phyloP scores from a whole-genome alignment of 2,113 vertebrate genomes.

The Microtus ochrogaster region DNA sequence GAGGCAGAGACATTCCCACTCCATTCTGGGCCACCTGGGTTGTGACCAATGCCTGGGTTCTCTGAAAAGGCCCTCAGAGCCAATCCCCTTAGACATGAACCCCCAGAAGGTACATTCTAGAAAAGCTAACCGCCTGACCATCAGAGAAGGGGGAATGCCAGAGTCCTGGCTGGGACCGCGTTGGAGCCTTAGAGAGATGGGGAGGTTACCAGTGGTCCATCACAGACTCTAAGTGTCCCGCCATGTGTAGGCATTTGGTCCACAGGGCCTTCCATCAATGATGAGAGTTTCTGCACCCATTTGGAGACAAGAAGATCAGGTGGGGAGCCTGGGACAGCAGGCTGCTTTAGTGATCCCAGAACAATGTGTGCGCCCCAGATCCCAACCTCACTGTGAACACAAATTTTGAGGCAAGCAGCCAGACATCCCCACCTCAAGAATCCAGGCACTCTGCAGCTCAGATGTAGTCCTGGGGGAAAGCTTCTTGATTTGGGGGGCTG shows the following conservation, averaged over 20 bases:
- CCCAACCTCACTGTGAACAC: neutral
- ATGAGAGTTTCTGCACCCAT: neutral
- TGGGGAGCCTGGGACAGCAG: neutral
- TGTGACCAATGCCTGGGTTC: neutral
- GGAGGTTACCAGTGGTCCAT: neutral
- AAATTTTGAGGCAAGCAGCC: neutral
- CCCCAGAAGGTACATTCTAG: neutral
- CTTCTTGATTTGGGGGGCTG: neutral
- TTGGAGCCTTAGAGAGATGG: neutral
- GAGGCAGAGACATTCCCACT: neutral
- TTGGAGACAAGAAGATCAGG: neutral
- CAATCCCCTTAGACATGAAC: conserved; percentile 5
- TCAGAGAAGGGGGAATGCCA: neutral
- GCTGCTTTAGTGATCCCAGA: neutral
- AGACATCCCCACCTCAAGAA: neutral
- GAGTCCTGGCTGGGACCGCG: neutral
- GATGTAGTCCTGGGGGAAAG: neutral
- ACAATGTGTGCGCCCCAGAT: neutral
- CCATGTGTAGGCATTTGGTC: neutral
- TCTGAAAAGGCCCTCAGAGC: conserved; percentile 1
- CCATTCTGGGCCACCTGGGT: neutral
- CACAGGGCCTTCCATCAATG: neutral
- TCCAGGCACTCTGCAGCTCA: neutral
- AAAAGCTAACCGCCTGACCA: neutral
- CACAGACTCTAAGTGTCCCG: neutral